A percentile compares a stretch with the other conserved stretches of the same genome.
These are phyloP conservation scores for Agrypnus murinus DNA, from an alignment of 2,888 invertebrate species.

Conservation along the genomic window DNA sequence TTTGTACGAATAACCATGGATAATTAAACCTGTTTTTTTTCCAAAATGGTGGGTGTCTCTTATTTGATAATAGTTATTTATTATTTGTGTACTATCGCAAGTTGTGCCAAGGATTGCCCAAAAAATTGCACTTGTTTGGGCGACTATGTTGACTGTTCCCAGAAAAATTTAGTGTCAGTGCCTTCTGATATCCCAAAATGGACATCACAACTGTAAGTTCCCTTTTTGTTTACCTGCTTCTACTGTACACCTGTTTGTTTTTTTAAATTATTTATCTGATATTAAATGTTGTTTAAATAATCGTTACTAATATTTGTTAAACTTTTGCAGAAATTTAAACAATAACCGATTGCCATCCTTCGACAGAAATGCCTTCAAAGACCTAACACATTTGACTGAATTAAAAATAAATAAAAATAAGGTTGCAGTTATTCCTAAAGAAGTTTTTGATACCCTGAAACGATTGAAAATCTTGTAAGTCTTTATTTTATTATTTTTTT, in stretches of 20 bases:
- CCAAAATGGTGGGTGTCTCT: conserved; percentile 72
- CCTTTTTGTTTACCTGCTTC: conserved; percentile 57
- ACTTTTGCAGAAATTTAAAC: conserved; percentile 77
- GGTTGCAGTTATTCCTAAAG: conserved; percentile 80
- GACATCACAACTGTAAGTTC: conserved; percentile 84
- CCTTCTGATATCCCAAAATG: conserved; percentile 83
- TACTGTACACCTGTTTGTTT: conserved; percentile 57
- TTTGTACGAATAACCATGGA: conserved; percentile 65
- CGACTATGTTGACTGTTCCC: conserved; percentile 84
- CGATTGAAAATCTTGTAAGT: conserved; percentile 83
- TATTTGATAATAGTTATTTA: conserved; percentile 63
- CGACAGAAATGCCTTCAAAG: conserved; percentile 82
- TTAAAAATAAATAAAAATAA: conserved; percentile 89
- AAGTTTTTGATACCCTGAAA: conserved; percentile 81
- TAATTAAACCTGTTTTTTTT: conserved; percentile 64
- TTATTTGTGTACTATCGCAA: conserved; percentile 58
- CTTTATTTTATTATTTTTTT: conserved; percentile 3
- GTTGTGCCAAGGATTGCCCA: conserved; percentile 75
- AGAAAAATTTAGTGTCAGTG: conserved; percentile 80
- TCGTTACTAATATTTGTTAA: neutral
- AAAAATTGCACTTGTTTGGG: conserved; percentile 83
- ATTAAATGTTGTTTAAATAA: conserved; percentile 31
- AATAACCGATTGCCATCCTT: conserved; percentile 83
- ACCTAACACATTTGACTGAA: conserved; percentile 81
- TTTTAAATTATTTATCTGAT: conserved; percentile 39